Conservation (phyloP, 2,797 vertebrate species). For the Tokudaia muenninki region DNA sequence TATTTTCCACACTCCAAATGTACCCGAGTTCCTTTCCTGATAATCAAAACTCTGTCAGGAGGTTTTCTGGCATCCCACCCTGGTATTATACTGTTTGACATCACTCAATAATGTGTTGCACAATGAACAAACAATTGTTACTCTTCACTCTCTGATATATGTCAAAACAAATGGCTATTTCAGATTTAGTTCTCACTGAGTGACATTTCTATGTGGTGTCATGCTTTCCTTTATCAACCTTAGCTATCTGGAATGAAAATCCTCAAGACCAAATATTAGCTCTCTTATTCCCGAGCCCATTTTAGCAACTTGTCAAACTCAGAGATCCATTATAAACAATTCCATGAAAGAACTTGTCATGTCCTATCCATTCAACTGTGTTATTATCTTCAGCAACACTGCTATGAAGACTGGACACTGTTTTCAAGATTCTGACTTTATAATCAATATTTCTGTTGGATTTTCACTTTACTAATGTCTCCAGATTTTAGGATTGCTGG, state of each 20-base stretch:
- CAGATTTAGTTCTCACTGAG: constrained; percentile 57
- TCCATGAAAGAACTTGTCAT: not conserved
- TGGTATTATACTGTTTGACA: constrained; percentile 57
- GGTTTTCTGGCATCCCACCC: constrained; percentile 14
- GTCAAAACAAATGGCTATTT: constrained; percentile 75
- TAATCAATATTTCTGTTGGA: not conserved
- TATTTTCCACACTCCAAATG: not conserved
- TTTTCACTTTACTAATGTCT: not conserved
- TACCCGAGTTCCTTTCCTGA: constrained; percentile 14
- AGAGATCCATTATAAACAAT: constrained; percentile 17
- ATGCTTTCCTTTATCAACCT: constrained; percentile 59
- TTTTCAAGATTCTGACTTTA: not conserved
- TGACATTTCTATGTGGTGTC: constrained; percentile 71
- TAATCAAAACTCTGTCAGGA: constrained; percentile 56
- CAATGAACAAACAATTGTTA: constrained; percentile 65
- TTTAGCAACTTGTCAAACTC: constrained; percentile 46
- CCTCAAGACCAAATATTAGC: constrained; percentile 54
- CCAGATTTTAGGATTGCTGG: not conserved
- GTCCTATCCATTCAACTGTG: constrained; percentile 17
- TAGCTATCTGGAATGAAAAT: constrained; percentile 48
- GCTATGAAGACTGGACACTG: not conserved
- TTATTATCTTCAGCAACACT: not conserved
- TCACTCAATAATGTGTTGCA: constrained; percentile 58
- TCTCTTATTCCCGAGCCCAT: constrained; percentile 21
- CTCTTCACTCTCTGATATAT: constrained; percentile 61